Conservation (phyloP, 2,113 vertebrate species). For the Ptychochromis oligacanthus region DNA sequence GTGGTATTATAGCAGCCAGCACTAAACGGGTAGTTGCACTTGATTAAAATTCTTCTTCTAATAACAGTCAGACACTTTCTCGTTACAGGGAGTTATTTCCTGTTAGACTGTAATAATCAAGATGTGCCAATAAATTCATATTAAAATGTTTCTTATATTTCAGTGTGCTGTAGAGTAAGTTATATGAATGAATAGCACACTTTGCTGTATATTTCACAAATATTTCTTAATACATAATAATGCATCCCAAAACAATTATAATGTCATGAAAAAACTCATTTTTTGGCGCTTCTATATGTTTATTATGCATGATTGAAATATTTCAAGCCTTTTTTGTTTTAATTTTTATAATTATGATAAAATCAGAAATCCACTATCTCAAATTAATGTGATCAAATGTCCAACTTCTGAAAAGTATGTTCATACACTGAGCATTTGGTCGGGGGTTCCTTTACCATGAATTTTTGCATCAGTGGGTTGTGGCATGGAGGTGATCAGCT, state of each 20-base stretch:
- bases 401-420: background rate
- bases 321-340: background rate
- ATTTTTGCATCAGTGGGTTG: background rate
- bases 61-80: slow-evolving; percentile 21
- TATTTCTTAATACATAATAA: background rate
- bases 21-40: slow-evolving; percentile 23
- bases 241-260: background rate
- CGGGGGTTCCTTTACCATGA: no score
- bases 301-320: background rate
- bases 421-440: rapidly evolving
- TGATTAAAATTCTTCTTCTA: slow-evolving; percentile 61
- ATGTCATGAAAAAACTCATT: background rate
- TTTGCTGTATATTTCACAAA: background rate
- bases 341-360: background rate
- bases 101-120: slow-evolving; percentile 4
- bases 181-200: background rate
- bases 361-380: background rate
- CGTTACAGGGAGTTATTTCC: slow-evolving; percentile 23
- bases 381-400: background rate
- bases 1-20: slow-evolving; percentile 1
- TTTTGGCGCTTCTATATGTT: background rate
- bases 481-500: no score
- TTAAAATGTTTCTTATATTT: background rate
- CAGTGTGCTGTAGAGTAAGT: background rate
- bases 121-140: background rate